A percentile compares a stretch with the other conserved stretches of the same genome.
Evolutionary conservation across 2,797 vertebrate species (phyloP).

Genomic region (Philypnodon macrostomus): DNA sequence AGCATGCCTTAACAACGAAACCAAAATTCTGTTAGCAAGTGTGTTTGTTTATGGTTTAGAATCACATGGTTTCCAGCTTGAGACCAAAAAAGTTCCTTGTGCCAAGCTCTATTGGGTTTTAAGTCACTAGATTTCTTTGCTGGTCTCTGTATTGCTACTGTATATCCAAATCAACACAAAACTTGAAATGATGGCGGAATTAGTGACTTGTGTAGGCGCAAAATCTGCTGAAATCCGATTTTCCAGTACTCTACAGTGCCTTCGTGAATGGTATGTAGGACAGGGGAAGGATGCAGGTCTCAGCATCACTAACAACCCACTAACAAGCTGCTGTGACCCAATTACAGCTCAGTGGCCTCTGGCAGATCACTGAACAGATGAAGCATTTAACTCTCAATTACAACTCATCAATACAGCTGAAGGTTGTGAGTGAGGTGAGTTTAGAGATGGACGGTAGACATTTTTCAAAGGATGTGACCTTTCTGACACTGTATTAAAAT

Average conservation of each 20-base stretch:
- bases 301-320: conserved; percentile 33
- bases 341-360: conserved; percentile 43
- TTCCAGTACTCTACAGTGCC: conserved; percentile 26
- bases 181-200: conserved; percentile 13
- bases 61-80: too few species aligned
- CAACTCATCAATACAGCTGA: conserved; percentile 25
- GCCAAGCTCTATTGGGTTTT: too few species aligned
- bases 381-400: conserved; percentile 32
- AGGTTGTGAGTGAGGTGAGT: not conserved
- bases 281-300: conserved; percentile 48
- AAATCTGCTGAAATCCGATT: conserved; percentile 43
- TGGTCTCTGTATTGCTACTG: too few species aligned
- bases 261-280: conserved; percentile 46
- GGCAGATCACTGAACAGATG: conserved; percentile 26
- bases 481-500: too few species aligned
- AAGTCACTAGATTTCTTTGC: too few species aligned
- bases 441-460: not conserved
- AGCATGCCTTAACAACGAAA: too few species aligned
- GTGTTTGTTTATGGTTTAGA: too few species aligned
- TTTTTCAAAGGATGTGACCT: not conserved
- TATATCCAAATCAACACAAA: too few species aligned
- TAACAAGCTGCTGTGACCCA: conserved; percentile 50
- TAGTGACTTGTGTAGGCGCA: conserved; percentile 38
- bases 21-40: too few species aligned
- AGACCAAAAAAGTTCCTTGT: too few species aligned